Conservation (phyloP, 2,888 invertebrate genomes). For the Cantharis rufa region DNA sequence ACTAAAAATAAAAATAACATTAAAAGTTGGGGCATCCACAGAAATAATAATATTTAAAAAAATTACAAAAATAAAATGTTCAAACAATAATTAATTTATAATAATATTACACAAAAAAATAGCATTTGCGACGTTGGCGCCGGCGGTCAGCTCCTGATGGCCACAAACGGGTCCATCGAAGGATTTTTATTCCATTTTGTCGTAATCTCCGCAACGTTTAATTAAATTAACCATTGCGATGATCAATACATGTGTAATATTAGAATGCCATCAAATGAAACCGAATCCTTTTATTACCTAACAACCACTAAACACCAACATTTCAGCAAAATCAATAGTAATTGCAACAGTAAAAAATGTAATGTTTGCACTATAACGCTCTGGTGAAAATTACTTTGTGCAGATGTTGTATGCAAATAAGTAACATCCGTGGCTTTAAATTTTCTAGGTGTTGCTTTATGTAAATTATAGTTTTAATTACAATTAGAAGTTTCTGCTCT, state of each 20-base stretch:
- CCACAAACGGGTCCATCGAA: background rate
- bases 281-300: background rate
- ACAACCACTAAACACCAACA: background rate
- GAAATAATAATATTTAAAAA: no score
- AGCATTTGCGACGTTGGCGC: no score
- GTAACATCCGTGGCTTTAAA: slow-evolving; percentile 12
- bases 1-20: no score
- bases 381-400: background rate
- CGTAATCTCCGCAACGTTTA: background rate
- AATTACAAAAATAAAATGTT: no score
- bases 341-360: background rate
- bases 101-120: no score
- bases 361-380: background rate
- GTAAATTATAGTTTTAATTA: slow-evolving; percentile 13
- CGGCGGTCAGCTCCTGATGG: no score
- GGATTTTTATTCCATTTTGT: background rate
- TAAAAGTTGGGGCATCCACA: no score
- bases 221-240: background rate
- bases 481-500: slow-evolving; percentile 13
- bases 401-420: slow-evolving; percentile 22
- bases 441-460: slow-evolving; percentile 14
- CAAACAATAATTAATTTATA: no score
- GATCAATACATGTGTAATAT: background rate
- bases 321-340: background rate
- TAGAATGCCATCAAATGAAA: background rate